These are phyloP conservation scores for Marmota flaviventris DNA, from an alignment of 2,113 vertebrate genomes.

Conservation along the genomic window DNA sequence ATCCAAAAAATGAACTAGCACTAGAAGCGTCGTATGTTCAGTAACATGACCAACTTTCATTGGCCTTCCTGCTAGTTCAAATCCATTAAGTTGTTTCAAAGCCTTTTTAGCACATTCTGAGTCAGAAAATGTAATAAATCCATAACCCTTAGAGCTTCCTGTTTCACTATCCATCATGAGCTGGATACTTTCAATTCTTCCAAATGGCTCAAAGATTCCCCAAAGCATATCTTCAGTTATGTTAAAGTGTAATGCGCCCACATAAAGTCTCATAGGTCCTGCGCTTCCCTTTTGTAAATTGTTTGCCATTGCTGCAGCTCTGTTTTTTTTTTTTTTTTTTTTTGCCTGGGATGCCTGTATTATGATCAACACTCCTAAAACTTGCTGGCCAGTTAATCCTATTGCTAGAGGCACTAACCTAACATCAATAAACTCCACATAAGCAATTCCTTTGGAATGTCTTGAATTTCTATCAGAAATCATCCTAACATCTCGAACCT, in stretches of 20 bases:
- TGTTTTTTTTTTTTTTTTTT: slow-evolving; percentile 92
- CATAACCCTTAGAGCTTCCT: slow-evolving; percentile 95
- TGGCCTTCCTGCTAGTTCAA: slow-evolving; percentile 96
- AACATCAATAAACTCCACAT: slow-evolving; percentile 97
- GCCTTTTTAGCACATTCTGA: slow-evolving; percentile 98
- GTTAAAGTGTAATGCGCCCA: slow-evolving; percentile 97
- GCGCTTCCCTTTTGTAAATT: slow-evolving; percentile 95
- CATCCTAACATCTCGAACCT: slow-evolving; percentile 98
- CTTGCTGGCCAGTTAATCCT: slow-evolving; percentile 96
- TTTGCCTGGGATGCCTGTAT: slow-evolving; percentile 98
- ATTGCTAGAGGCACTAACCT: slow-evolving; percentile 98
- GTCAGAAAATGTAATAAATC: slow-evolving; percentile 96
- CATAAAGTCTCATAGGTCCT: slow-evolving; percentile 96
- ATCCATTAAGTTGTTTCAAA: slow-evolving; percentile 97
- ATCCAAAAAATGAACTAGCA: slow-evolving; percentile 95
- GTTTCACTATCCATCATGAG: slow-evolving; percentile 98
- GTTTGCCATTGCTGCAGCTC: slow-evolving; percentile 97
- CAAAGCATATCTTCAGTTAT: slow-evolving; percentile 99
- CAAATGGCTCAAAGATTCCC: slow-evolving; percentile 98
- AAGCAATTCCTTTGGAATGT: slow-evolving; percentile 98
- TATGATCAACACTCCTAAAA: slow-evolving; percentile 97
- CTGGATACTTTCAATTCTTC: slow-evolving; percentile 95
- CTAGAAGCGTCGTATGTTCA: slow-evolving; percentile 94
- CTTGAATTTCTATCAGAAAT: slow-evolving; percentile 98
- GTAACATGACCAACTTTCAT: slow-evolving; percentile 99